phyloP scores from a whole-genome alignment of 2,888 invertebrate genomes.

The Rotaria macrura region DNA sequence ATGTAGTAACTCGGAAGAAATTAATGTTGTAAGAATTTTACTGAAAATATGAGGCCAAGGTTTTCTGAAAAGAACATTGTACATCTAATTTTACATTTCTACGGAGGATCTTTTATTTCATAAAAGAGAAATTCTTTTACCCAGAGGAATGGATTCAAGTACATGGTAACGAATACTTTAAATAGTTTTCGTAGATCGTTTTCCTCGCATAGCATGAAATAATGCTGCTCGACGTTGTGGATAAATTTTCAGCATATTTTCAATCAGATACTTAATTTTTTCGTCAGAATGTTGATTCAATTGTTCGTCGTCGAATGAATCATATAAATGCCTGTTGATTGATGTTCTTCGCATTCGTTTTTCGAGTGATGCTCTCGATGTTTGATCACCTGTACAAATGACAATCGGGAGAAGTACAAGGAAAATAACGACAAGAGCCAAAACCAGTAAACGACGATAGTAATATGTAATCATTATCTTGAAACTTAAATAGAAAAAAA shows the following conservation, averaged over 20 bases:
- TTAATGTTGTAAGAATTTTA: no score
- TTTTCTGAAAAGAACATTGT: no score
- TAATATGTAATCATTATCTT: background rate
- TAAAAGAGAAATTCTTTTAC: slow-evolving; percentile 13
- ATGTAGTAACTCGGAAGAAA: no score
- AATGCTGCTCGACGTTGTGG: background rate
- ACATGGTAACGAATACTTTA: background rate
- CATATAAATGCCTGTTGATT: background rate
- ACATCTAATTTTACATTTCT: background rate
- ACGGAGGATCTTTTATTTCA: background rate
- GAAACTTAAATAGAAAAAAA: background rate
- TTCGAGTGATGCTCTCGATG: background rate
- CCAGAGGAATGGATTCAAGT: background rate
- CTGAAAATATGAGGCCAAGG: no score
- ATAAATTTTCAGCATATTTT: background rate
- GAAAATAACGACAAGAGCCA: background rate
- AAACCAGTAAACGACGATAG: background rate
- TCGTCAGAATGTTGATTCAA: background rate
- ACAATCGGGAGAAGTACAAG: background rate
- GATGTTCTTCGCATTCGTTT: background rate
- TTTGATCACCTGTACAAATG: background rate
- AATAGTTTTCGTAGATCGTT: background rate
- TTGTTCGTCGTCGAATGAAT: background rate
- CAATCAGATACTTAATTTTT: background rate
- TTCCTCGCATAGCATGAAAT: slow-evolving; percentile 17